Base-by-base conservation (phyloP, 2,888 invertebrate species). In the Belgica antarctica region DNA sequence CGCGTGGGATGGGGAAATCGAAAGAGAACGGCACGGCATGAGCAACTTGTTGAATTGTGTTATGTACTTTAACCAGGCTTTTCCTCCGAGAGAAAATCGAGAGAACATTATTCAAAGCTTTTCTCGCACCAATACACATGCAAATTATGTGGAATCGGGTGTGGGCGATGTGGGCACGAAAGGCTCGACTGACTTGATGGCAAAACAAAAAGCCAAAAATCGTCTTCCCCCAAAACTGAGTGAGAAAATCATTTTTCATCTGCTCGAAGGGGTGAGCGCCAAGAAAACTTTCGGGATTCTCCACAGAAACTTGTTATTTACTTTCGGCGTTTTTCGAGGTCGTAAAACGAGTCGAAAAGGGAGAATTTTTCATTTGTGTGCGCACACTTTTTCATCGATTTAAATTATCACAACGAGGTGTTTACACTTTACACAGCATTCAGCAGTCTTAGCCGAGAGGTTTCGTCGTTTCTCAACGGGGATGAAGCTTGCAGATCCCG, bases 11-110 rank as follows among this genome's bases (percentile, higher is more conserved):
- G 27, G 19, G 59, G 27, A 52, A 52, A 52, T 41, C 41, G 41
- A 52, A 52, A 52, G 15, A 17, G 17, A 22, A 59, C 25, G 8
- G 12, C 22, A 27, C 27, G 8, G 12, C 22, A 27, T n/a, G 59
- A 59, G 59, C 59, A 25, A 59, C 59, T 59, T 59, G 59, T 59
- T 59, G 59, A 59, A 59, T 59, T 5, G 59, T 10, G 41, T 41
- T 41, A 41, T 41, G 41, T 41, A 41, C 41, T 8, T 34, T 12
- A 41, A 41, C 41, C 41, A 41, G 15, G 2, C 15, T 41, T 41
- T 41, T 41, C 41, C 31, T 59, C 12, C n/a, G 59, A n/a, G 59
- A 59, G 59, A 10, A 2, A 41, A 41, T 5, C 15, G 5, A 10
- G 5, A 31, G 5, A 31, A 31, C 10, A 31, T 31, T 31, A 7